Conservation (phyloP, 2,113 vertebrate genomes). For the Cygnus atratus region DNA sequence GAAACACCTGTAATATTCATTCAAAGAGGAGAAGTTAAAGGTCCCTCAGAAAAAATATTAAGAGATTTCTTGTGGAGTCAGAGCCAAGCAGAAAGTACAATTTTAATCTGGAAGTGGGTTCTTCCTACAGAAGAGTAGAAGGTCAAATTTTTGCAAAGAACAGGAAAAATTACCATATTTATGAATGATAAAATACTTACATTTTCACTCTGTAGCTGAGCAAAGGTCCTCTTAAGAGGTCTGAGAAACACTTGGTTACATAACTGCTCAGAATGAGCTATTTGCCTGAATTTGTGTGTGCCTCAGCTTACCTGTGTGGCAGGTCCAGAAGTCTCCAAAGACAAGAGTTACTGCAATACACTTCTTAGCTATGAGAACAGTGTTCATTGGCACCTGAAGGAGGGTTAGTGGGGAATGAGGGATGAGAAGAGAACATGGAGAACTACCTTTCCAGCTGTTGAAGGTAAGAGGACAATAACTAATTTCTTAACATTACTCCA, state of each 20-base stretch:
- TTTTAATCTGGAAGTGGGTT: not conserved
- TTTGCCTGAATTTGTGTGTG: not conserved
- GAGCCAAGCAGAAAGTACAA: not conserved
- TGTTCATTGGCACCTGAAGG: not conserved
- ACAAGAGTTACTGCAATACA: not conserved
- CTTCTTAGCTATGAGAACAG: not conserved
- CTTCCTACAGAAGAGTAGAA: not conserved
- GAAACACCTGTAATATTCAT: not conserved
- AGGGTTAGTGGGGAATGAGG: not conserved
- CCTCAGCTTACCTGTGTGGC: not conserved
- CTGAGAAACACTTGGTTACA: not conserved
- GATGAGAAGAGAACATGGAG: not conserved
- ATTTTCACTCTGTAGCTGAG: not conserved
- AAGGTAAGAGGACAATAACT: not conserved
- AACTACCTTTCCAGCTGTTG: not conserved
- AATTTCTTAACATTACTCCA: not conserved
- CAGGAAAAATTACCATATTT: not conserved
- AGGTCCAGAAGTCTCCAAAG: not conserved
- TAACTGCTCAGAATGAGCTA: rapidly evolving
- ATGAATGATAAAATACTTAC: not conserved
- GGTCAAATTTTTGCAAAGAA: not conserved
- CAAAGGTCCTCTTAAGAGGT: not conserved
- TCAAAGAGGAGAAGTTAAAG: not conserved
- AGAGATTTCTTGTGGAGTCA: not conserved
- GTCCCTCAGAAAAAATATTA: not conserved